Percentiles rank a stretch among this genome's conserved stretches.
These are phyloP conservation scores for Channallabes apus DNA, from an alignment of 2,797 vertebrate species.

Conservation along the genomic window DNA sequence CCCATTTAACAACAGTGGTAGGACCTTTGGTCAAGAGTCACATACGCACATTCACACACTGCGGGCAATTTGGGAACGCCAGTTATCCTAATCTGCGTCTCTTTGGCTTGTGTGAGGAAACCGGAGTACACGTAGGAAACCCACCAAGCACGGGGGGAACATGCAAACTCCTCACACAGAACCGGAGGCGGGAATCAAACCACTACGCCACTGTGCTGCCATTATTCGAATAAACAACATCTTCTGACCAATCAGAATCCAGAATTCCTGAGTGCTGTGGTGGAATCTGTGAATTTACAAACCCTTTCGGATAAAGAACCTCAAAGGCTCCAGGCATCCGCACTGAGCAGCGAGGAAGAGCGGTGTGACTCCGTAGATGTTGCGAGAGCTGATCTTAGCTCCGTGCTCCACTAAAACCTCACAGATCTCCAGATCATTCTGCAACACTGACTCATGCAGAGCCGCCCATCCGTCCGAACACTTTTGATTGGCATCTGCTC, in stretches of 20 bases:
- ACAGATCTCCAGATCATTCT: constrained; percentile 77
- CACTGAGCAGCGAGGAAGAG: constrained; percentile 84
- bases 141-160: no score
- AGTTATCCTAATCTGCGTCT: no score
- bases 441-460: constrained; percentile 81
- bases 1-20: no score
- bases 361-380: constrained; percentile 80
- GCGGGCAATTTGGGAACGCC: no score
- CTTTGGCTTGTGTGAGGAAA: no score
- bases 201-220: no score
- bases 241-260: not conserved
- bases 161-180: no score
- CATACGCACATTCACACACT: no score
- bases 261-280: not conserved
- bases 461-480: constrained; percentile 80
- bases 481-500: constrained; percentile 78
- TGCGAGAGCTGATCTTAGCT: constrained; percentile 75
- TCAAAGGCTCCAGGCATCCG: constrained; percentile 75
- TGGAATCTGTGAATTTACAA: constrained; percentile 45
- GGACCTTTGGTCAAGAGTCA: no score
- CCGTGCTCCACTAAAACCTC: constrained; percentile 78
- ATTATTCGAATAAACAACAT: not conserved
- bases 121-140: no score
- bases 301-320: constrained; percentile 80
- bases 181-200: no score